Conservation (phyloP, 1,140 invertebrate genomes). For the Lepidurus apus region DNA sequence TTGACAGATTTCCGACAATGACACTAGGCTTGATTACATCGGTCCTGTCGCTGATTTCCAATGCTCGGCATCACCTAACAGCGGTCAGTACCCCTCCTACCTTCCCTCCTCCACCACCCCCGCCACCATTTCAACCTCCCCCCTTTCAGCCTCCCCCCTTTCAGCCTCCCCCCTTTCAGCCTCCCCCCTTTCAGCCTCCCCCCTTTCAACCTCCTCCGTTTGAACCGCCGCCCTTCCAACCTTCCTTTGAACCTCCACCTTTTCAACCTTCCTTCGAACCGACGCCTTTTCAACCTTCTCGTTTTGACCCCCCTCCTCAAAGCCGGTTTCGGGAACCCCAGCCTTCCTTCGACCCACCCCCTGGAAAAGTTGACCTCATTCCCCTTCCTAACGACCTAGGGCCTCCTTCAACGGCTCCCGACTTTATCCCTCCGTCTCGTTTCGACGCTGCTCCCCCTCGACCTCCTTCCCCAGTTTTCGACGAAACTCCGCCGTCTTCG, state of each 20-base stretch:
- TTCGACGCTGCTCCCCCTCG: neutral
- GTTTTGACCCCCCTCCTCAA: neutral
- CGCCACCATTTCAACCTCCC: neutral
- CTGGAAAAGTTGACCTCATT: neutral
- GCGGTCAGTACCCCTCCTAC: neutral
- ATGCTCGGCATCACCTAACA: neutral
- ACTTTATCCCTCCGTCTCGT: neutral
- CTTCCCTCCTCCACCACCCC: slow-evolving; percentile 24
- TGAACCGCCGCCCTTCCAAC: neutral
- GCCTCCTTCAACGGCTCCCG: neutral
- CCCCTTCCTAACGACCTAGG: neutral
- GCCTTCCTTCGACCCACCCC: neutral
- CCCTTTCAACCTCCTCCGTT: neutral
- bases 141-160: neutral
- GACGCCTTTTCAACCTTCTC: neutral
- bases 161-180: neutral
- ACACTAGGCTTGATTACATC: neutral
- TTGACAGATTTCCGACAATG: neutral
- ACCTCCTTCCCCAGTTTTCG: neutral
- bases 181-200: neutral
- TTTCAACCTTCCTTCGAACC: neutral
- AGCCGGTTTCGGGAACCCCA: no score
- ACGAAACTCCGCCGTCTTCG: neutral
- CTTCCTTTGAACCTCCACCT: neutral
- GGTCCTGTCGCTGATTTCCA: neutral